Evolutionary conservation across 2,888 invertebrate species (phyloP).

Genomic region (Epiblema foenella): DNA sequence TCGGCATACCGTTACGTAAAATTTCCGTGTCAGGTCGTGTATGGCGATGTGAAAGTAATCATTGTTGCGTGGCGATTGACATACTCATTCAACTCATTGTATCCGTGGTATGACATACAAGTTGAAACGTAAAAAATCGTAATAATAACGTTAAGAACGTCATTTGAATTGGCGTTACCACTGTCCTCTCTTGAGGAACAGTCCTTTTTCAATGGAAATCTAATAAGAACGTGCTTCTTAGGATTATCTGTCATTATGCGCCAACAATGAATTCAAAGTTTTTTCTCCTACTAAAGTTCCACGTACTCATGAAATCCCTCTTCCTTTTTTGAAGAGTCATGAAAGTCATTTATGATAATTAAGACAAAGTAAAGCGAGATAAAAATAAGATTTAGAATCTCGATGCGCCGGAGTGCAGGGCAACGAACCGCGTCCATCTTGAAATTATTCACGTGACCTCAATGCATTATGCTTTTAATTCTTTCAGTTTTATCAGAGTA

Average conservation of each 20-base stretch:
- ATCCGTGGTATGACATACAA: conserved; percentile 38
- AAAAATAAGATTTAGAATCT: conserved; percentile 42
- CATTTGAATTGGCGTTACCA: neutral
- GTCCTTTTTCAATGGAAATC: conserved; percentile 9
- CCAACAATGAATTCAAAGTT: neutral
- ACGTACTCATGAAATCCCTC: conserved; percentile 2
- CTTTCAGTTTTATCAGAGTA: conserved; percentile 26
- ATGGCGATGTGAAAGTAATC: conserved; percentile 70
- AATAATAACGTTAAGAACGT: no score
- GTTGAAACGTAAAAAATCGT: conserved; percentile 5
- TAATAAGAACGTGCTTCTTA: conserved; percentile 22
- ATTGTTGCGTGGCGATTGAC: conserved; percentile 64
- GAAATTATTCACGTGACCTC: conserved; percentile 56
- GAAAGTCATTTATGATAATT: conserved; percentile 33
- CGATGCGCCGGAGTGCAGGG: conserved; percentile 50
- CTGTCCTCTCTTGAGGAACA: neutral
- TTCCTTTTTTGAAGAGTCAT: neutral
- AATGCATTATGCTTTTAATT: conserved; percentile 46
- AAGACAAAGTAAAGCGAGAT: conserved; percentile 36
- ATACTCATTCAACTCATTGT: conserved; percentile 42
- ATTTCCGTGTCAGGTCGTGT: conserved; percentile 27
- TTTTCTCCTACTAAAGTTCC: neutral
- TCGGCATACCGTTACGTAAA: conserved; percentile 35
- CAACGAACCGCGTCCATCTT: conserved; percentile 53
- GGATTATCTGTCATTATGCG: conserved; percentile 6